Base-by-base conservation (phyloP, 2,797 vertebrate genomes). In the Anabacerthia variegaticeps region DNA sequence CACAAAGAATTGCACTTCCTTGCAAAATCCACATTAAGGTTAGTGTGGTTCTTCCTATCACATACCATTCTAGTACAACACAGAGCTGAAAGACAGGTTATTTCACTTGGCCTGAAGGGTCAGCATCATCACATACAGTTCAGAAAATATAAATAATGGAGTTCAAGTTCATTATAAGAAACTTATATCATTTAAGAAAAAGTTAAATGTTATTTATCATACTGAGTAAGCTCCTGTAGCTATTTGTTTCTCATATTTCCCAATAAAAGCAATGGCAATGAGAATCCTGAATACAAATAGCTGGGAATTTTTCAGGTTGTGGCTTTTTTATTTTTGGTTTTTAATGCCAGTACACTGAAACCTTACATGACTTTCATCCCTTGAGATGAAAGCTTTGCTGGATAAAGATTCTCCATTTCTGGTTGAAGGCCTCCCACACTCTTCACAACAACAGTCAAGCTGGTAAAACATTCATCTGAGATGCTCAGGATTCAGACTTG, bases 401-500 rank as follows among this genome's bases (percentile, higher is more conserved):
- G 7, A 32, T 55, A 52, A 51, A 62, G 10, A 43, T 39, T 65
- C 11, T 49, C 26, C 65, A 8, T 43, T 84, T 67, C 30, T 23
- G 8, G 37, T 26, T 62, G 37, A 90, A 90, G 72, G 8, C 43
- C 20, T 83, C 34, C 26, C 20, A 52, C 17, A 61, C 9, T 54
- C 59, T 88, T 48, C 20, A 77, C 26, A 80, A 77, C 26, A 80
- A 41, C 52, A 89, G 14, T 10, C 80, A 67, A 67, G 27, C 32
- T 28, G 15, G 4, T 65, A 58, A 85, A 71, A 68, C 0, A 0
- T 49, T 78, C 26, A 52, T 54, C 37, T 43, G 26, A 80, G 41
- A 52, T 0, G 0, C 34, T 30, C 9, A 63, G 36, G 27, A 72
- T 65, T 79, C 59, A 82, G 32, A 46, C 9, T 54, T 1, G 0